These are phyloP conservation scores for Napeogenes inachia DNA, from an alignment of 2,888 invertebrate species.

Conservation along the genomic window DNA sequence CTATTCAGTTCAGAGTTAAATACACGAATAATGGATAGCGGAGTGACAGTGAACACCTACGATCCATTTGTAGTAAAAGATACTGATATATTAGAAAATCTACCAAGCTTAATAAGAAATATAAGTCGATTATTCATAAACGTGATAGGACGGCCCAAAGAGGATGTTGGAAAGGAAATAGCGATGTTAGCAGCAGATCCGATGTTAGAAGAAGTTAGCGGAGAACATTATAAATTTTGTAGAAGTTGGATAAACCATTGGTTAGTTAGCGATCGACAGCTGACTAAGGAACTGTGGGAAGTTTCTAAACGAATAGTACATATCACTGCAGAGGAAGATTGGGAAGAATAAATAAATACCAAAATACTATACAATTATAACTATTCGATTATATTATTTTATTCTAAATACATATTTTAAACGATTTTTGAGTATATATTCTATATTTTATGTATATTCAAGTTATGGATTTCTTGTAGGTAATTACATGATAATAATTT, in stretches of 20 bases:
- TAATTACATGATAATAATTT: too few relatives aligned
- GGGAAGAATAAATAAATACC: constrained; percentile 38
- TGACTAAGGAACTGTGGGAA: constrained; percentile 54
- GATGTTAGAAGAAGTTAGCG: constrained; percentile 46
- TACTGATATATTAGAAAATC: constrained; percentile 50
- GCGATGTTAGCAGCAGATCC: constrained; percentile 54
- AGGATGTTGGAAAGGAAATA: constrained; percentile 56
- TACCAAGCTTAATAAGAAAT: constrained; percentile 40
- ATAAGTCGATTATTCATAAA: constrained; percentile 47
- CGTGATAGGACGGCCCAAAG: constrained; percentile 54
- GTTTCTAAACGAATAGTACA: constrained; percentile 53
- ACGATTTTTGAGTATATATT: too few relatives aligned
- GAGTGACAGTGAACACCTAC: constrained; percentile 81
- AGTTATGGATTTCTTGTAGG: too few relatives aligned
- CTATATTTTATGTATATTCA: too few relatives aligned
- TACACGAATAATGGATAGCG: constrained; percentile 68
- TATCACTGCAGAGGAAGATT: constrained; percentile 51
- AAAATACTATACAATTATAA: not conserved
- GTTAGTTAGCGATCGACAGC: constrained; percentile 42
- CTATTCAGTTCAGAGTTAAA: constrained; percentile 80
- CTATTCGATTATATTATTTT: too few relatives aligned
- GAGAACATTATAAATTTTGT: constrained; percentile 59
- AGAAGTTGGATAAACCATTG: constrained; percentile 52
- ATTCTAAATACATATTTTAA: too few relatives aligned
- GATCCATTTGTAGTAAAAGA: constrained; percentile 71